Evolutionary conservation across 2,888 invertebrate genomes (phyloP), one percentile per base, ranked within the genome.

Genomic region (Monochamus alternatus): DNA sequence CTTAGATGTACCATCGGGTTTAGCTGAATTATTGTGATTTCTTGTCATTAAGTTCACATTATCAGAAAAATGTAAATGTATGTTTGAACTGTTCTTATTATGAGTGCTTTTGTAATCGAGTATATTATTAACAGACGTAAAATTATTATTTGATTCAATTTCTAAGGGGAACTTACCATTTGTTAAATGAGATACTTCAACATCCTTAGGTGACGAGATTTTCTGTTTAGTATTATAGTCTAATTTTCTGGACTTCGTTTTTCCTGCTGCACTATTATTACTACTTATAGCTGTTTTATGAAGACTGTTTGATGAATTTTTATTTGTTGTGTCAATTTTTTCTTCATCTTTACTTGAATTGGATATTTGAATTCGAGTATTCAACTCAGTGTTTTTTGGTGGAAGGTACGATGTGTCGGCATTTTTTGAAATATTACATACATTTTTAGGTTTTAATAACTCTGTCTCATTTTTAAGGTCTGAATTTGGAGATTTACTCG

Each of bases 11-110:
- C 22, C 22, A 22, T 22, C 1, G 10, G 5, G 8, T 14, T 44
- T 64, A 22, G 30, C 38, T 32, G 10, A n/a, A 7, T 58, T 65
- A 59, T 44, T 10, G 47, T 60, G 4, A 62, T 67, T 8, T 70
- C 58, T 70, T 30, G 52, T n/a, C 12, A 7, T 44, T 68, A 44
- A 64, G 9, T 31, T 59, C 59, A 22, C n/a, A 43, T 47, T 58
- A 31, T 58, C 58, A 12, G 73, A n/a, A 63, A 65, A 51, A 64
- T 58, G 62, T 62, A 73, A 59, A n/a, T 64, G 72, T 31, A 72
- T 65, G 62, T 76, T 73, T 10, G 70, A 67, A 47, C 9, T 44
- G n/a, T 55, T 7, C n/a, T 55, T 55, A 9, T 43, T 22, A 22
- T 68, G 38, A 51, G 38, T 30, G 30, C 63, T 73, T 38, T 64